Evolutionary conservation across 2,113 vertebrate species (phyloP), one percentile per base, ranked within the genome.

Genomic region (Morone saxatilis): DNA sequence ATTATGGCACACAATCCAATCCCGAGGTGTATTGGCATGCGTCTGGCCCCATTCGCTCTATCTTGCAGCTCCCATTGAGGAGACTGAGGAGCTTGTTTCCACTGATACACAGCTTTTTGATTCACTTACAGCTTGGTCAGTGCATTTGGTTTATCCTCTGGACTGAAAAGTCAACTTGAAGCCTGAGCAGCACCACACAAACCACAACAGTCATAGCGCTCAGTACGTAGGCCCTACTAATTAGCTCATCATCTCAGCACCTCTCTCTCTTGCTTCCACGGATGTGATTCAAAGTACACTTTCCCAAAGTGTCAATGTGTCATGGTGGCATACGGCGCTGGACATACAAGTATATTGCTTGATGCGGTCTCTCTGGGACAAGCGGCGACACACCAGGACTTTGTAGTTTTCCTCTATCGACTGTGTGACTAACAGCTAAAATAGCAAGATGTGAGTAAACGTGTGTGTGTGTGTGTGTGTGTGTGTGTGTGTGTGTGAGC

Each of bases 111-210:
- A 66, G 81, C 74, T 79, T 74, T 93, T 84, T 86, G 66, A 86
- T 89, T 94, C 91, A 92, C 91, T 94, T 88, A 91, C 90, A 90
- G 91, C 89, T 92, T 88, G 93, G 89, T 90, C 89, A 76, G 87
- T 65, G 88, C 83, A 81, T 81, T 87, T 91, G 91, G 86, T 94
- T 92, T 90, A 85, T 82, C 80, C 70, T 81, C 50, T 40, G n/a
- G 80, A 78, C 60, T 82, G 36, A 84, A 79, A 91, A 81, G n/a
- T 87, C 90, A 86, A 69, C 71, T 62, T 78, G 68, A 84, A 73
- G 61, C 81, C 48, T 45, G 76, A 77, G 67, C 51, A 59, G 73
- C 66, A 63, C 57, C 65, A n/a, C 76, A 19, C 67, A 74, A 80
- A 66, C 67, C 54, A 56, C 78, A 80, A 86, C 81, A 83, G 81